Percentiles rank a stretch among this genome's conserved stretches.
Conservation (phyloP, 2,797 vertebrate genomes). For the Epinephelus awoara region DNA sequence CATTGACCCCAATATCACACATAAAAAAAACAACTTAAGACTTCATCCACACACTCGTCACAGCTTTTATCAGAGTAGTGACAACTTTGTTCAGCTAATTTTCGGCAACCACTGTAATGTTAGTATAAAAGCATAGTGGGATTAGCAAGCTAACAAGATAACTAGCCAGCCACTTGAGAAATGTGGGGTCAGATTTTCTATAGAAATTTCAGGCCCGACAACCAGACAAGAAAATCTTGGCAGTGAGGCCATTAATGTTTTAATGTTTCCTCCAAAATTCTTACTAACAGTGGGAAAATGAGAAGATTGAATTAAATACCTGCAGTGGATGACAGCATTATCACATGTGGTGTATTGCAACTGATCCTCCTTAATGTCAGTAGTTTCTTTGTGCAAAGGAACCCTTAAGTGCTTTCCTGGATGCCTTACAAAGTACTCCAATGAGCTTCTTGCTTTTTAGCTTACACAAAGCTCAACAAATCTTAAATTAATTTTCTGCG, state of each 20-base stretch:
- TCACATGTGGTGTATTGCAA: conserved; percentile 68
- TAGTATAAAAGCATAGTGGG: no score
- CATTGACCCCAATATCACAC: no score
- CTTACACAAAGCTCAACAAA: conserved; percentile 47
- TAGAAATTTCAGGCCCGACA: conserved; percentile 63
- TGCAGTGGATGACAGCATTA: conserved; percentile 60
- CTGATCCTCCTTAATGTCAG: conserved; percentile 36
- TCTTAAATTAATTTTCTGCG: not conserved
- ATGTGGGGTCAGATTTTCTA: conserved; percentile 65
- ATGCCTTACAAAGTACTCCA: conserved; percentile 53
- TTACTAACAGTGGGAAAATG: conserved; percentile 50
- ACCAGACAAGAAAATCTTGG: conserved; percentile 54
- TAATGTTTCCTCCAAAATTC: conserved; percentile 79
- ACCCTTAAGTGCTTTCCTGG: conserved; percentile 63
- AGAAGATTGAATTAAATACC: conserved; percentile 65
- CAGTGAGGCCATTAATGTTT: conserved; percentile 63
- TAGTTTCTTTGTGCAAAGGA: conserved; percentile 33
- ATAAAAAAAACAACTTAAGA: no score
- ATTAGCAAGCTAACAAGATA: no score
- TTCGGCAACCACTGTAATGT: no score
- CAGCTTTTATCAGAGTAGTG: no score
- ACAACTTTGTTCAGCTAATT: no score
- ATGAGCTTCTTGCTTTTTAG: conserved; percentile 64
- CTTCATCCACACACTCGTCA: no score
- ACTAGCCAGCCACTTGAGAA: conserved; percentile 39